Evolutionary conservation across 2,113 vertebrate genomes (phyloP).

Genomic region (Thomomys bottae): DNA sequence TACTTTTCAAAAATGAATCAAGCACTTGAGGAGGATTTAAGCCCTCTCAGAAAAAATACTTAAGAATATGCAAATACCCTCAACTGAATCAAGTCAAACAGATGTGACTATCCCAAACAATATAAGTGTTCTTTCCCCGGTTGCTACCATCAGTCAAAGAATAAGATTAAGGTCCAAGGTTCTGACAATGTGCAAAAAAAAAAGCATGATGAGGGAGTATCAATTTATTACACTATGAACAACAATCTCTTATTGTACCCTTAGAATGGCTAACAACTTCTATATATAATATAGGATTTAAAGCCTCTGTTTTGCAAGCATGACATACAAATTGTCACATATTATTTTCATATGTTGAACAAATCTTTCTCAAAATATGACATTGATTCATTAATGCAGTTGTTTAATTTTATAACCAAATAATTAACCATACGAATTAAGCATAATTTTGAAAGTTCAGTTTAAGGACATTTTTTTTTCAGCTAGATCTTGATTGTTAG

Average conservation of each 20-base stretch:
- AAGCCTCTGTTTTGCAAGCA: constrained; percentile 23
- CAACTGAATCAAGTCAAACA: constrained; percentile 91
- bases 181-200: constrained; percentile 91
- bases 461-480: background rate
- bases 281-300: background rate
- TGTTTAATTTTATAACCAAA: constrained; percentile 63
- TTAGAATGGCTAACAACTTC: constrained; percentile 74
- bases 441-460: constrained; percentile 49
- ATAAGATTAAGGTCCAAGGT: constrained; percentile 90
- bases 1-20: constrained; percentile 95
- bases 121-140: constrained; percentile 86
- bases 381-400: constrained; percentile 38
- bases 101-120: constrained; percentile 92
- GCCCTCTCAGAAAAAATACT: constrained; percentile 93
- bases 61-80: constrained; percentile 96
- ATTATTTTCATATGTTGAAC: constrained; percentile 28
- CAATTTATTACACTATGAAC: constrained; percentile 89
- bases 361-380: constrained; percentile 38
- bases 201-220: constrained; percentile 87
- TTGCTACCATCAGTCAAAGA: constrained; percentile 90
- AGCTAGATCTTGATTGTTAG: constrained; percentile 46
- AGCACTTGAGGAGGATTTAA: constrained; percentile 96
- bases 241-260: constrained; percentile 85
- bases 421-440: constrained; percentile 48
- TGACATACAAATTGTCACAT: background rate